These are phyloP conservation scores for Pyrrhia umbra DNA, from an alignment of 2,888 invertebrate genomes.

Conservation along the genomic window DNA sequence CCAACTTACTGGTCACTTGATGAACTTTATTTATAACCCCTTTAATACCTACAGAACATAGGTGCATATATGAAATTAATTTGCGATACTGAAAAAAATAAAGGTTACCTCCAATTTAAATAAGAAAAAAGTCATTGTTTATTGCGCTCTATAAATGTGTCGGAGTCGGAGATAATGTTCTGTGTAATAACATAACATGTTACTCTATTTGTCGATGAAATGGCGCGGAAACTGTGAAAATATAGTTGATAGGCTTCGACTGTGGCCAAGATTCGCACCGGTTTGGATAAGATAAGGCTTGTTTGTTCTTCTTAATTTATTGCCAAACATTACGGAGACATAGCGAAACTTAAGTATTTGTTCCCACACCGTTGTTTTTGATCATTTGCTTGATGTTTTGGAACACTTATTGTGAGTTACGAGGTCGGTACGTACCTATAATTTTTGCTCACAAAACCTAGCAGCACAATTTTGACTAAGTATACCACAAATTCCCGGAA, in stretches of 20 bases:
- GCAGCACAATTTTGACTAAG: neutral
- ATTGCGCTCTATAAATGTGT: slow-evolving; percentile 54
- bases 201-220: slow-evolving; percentile 79
- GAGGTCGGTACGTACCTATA: slow-evolving; percentile 3
- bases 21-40: slow-evolving; percentile 1
- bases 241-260: slow-evolving; percentile 77
- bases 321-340: slow-evolving; percentile 72
- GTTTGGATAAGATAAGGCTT: slow-evolving; percentile 73
- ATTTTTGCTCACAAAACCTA: neutral
- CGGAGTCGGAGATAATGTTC: slow-evolving; percentile 66
- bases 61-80: neutral
- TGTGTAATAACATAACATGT: slow-evolving; percentile 73
- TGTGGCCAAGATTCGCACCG: slow-evolving; percentile 67
- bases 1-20: slow-evolving; percentile 21
- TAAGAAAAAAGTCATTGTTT: slow-evolving; percentile 15
- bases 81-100: neutral
- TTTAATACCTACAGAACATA: slow-evolving; percentile 3
- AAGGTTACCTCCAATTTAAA: slow-evolving; percentile 5
- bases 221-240: slow-evolving; percentile 83
- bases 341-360: slow-evolving; percentile 65
- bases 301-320: slow-evolving; percentile 82
- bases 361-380: slow-evolving; percentile 65
- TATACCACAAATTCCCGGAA: neutral
- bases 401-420: slow-evolving; percentile 58
- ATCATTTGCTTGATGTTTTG: slow-evolving; percentile 58